A percentile compares a stretch with the other conserved stretches of the same genome.
phyloP scores from a whole-genome alignment of 1,140 invertebrate genomes.

The Lethocerus indicus region DNA sequence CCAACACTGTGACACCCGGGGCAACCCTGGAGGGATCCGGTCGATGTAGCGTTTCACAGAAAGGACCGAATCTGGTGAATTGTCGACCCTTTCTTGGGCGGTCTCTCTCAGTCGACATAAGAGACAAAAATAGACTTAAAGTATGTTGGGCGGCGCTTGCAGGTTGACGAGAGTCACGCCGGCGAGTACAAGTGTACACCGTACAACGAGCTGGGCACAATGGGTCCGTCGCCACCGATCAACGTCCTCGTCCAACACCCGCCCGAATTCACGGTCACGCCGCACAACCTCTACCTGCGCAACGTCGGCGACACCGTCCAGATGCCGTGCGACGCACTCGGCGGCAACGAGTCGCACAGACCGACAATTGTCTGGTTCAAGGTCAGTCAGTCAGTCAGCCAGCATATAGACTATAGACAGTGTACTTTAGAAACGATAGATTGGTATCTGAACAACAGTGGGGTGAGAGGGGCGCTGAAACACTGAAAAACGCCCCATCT shows the following conservation, averaged over 20 bases:
- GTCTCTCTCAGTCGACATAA: too few relatives aligned
- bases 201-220: conserved; percentile 73
- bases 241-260: conserved; percentile 77
- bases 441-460: too few relatives aligned
- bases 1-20: too few relatives aligned
- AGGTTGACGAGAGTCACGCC: conserved; percentile 56
- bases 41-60: too few relatives aligned
- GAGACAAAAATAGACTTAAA: not conserved
- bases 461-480: too few relatives aligned
- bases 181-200: conserved; percentile 82
- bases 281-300: conserved; percentile 62
- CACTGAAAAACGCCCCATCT: too few relatives aligned
- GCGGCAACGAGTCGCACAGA: conserved; percentile 50
- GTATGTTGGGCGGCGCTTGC: conserved; percentile 9
- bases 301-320: conserved; percentile 64
- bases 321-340: conserved; percentile 66
- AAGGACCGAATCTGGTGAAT: not conserved
- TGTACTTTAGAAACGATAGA: too few relatives aligned
- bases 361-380: conserved; percentile 74
- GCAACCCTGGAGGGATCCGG: too few relatives aligned
- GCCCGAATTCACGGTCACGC: conserved; percentile 55
- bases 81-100: too few relatives aligned
- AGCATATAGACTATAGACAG: too few relatives aligned
- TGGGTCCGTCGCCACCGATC: conserved; percentile 67
- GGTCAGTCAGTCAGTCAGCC: too few relatives aligned